Evolutionary conservation across 2,113 vertebrate genomes (phyloP), one percentile per base, ranked within the genome.

Genomic region (Xiphophorus couchianus): DNA sequence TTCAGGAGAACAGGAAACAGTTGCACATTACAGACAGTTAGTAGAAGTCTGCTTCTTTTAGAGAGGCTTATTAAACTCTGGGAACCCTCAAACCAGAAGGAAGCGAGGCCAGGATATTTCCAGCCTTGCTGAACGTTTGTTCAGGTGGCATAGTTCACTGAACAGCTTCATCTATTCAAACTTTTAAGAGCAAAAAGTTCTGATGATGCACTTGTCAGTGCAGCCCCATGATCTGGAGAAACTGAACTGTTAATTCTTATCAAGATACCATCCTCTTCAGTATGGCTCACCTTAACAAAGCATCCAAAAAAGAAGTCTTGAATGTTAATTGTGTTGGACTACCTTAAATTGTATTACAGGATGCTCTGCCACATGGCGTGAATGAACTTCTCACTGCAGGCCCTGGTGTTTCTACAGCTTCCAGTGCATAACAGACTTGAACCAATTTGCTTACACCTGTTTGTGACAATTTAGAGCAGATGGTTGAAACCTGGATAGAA

Each of bases 1-100:
- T 85, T 83, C 35, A n/a, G 69, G 42, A 63, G 61, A 77, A 73
- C 37, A 69, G 25, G 61, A 80, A 86, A 69, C 63, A 82, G 78
- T n/a, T 2, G 0, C 71, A 79, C 71, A 69, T 84, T 82, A 69
- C 35, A n/a, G 8, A 66, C 74, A 75, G 78, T 66, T 61, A 80
- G 2, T 8, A 37, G 67, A 68, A 54, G 58, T 48, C 70, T 22
- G 28, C 37, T 61, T 66, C 31, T 65, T 69, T 62, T 33, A 9
- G 71, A 62, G 13, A 3, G 33, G 0, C 31, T 78, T 25, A 54
- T 54, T 42, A 27, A 69, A 72, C 25, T 72, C 66, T 60, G 60
- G 66, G 67, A 83, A 63, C 15, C 60, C 39, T 75, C 64, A 86
- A 68, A 81, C 67, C 44, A 68, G 69, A 22, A 30, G 35, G 31